These are phyloP conservation scores for Triplophysa yarkandensis DNA, from an alignment of 2,797 vertebrate genomes.

Conservation along the genomic window DNA sequence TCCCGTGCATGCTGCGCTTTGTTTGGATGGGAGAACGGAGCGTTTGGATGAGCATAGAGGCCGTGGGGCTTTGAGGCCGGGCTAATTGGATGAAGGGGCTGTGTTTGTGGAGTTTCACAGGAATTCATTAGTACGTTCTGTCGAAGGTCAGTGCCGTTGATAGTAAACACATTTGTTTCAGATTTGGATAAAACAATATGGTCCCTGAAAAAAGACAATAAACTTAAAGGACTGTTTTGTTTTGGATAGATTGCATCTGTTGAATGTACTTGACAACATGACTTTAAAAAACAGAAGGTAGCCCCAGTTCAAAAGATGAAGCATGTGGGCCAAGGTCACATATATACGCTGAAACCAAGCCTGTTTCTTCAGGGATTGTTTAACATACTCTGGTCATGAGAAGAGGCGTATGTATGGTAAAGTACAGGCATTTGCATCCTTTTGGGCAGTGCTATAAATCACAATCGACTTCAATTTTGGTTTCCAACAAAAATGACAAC, in stretches of 20 bases:
- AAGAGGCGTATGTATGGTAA: slow-evolving; percentile 21
- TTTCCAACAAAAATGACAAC: no score
- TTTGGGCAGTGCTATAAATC: no score
- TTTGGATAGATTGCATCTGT: slow-evolving; percentile 6
- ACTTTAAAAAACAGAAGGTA: slow-evolving; percentile 9
- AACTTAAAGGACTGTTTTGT: slow-evolving; percentile 2
- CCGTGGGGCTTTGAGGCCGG: slow-evolving; percentile 8
- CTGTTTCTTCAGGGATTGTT: slow-evolving; percentile 26
- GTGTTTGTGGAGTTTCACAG: slow-evolving; percentile 34
- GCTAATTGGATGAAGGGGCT: slow-evolving; percentile 36
- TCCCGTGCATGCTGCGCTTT: slow-evolving; percentile 23
- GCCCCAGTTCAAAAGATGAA: slow-evolving; percentile 10
- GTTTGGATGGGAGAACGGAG: slow-evolving; percentile 24
- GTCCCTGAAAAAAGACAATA: background rate
- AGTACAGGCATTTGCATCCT: slow-evolving; percentile 27
- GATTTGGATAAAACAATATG: background rate
- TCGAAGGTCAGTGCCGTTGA: slow-evolving; percentile 10
- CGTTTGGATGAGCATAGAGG: background rate
- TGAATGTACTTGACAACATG: slow-evolving; percentile 8
- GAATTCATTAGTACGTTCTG: slow-evolving; percentile 19
- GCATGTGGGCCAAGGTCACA: slow-evolving; percentile 31
- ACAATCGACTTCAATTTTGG: no score
- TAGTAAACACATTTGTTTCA: background rate
- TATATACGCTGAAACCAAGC: slow-evolving; percentile 24
- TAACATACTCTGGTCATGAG: slow-evolving; percentile 16